Conservation (phyloP, 2,113 vertebrate species). For the Setophaga coronata region DNA sequence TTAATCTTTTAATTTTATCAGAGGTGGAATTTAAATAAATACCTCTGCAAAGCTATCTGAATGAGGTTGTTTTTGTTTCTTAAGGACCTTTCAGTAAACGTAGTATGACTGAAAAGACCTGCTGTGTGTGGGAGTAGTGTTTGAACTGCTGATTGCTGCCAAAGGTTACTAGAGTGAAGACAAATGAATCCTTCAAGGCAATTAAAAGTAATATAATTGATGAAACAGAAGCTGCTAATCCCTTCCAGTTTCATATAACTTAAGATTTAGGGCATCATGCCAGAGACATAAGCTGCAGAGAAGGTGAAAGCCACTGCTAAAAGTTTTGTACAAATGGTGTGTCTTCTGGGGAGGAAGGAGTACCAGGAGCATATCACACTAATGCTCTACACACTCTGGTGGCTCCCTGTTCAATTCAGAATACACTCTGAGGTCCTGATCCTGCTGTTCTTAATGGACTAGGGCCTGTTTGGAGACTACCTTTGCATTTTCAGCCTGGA, state of each 20-base stretch:
- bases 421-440: background rate
- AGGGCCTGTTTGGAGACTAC: background rate
- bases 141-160: constrained; percentile 37
- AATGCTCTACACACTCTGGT: background rate
- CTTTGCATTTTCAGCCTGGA: background rate
- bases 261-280: constrained; percentile 25
- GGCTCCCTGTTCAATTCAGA: background rate
- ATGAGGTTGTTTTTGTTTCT: background rate
- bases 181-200: constrained; percentile 35
- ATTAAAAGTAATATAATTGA: constrained; percentile 32
- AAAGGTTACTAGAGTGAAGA: constrained; percentile 43
- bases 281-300: background rate
- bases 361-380: background rate
- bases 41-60: background rate
- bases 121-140: background rate
- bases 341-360: background rate
- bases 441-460: background rate
- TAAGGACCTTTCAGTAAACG: background rate
- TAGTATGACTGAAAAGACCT: constrained; percentile 5
- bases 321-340: background rate
- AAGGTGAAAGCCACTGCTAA: constrained; percentile 5
- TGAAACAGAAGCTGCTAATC: constrained; percentile 46
- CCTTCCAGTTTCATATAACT: constrained; percentile 18
- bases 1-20: constrained; percentile 10
- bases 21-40: constrained; percentile 20